Base-by-base conservation (phyloP, 2,113 vertebrate species). In the Cinclus cinclus region DNA sequence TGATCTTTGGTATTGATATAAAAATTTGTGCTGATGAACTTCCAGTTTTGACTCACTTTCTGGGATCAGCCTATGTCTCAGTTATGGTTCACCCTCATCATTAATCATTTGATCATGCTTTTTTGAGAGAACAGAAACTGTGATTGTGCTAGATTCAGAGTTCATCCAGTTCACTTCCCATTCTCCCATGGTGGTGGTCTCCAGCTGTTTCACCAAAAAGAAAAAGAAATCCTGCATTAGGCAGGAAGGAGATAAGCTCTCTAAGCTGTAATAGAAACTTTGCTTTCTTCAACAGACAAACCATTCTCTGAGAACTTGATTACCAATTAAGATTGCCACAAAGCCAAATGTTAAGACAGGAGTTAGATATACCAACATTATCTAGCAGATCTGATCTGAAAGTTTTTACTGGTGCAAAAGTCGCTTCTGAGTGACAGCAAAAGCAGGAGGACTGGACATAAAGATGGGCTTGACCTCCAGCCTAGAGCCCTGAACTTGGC, bases 21-120 rank as follows among this genome's bases (percentile, higher is more conserved):
- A 76, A 83, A 77, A 73, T 53, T 41, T 68, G 50, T 78, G 53
- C 47, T 71, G 52, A 37, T 89, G 91, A 92, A 55, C 49, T 92
- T 91, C 73, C 9, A 10, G 58, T 68, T 69, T 93, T 97, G 94
- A 96, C 71, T 96, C 96, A 95, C 53, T 53, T 91, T 87, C 76
- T 87, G 94, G 44, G 81, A 88, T 80, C 73, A 89, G 27, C 28
- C 63, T 44, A 2, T 62, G 60, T 90, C 69, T 95, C 84, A 87
- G 50, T 44, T 62, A 65, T 19, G 39, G 63, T 60, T 65, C 76
- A 60, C 7, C 74, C 30, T 87, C 20, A n/a, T 83, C 46, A 25
- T 74, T 95, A 83, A 79, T 81, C n/a, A 42, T 50, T 63, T 42
- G 33, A 49, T 82, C 33, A 9, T 20, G 18, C 17, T 52, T 88